Evolutionary conservation across 2,888 invertebrate species (phyloP).

Genomic region (Leptinotarsa rubiginosa): DNA sequence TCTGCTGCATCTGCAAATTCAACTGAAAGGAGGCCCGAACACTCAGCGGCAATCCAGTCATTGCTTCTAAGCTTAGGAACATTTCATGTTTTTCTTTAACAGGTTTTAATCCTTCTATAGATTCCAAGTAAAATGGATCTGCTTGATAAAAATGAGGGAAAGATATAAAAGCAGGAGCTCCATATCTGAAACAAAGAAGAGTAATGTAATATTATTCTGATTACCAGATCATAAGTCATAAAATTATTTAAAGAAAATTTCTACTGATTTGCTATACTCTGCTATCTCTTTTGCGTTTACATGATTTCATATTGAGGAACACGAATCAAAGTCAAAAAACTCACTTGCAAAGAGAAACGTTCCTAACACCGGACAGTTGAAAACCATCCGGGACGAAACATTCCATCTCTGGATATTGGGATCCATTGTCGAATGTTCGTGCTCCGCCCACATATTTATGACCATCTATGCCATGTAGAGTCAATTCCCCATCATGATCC

Average conservation of each 20-base stretch:
- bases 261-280: too few species aligned
- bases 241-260: too few species aligned
- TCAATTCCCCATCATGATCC: conserved; percentile 58
- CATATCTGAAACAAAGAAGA: conserved; percentile 67
- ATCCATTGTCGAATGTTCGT: conserved; percentile 80
- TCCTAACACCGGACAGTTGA: conserved; percentile 73
- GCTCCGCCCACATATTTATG: conserved; percentile 71
- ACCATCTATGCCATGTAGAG: conserved; percentile 69
- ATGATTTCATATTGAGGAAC: not conserved
- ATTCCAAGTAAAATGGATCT: conserved; percentile 74
- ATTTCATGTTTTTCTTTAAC: conserved; percentile 75
- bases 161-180: conserved; percentile 86
- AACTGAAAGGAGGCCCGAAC: conserved; percentile 83
- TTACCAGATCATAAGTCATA: too few species aligned
- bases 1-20: conserved; percentile 73
- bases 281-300: too few species aligned
- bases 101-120: conserved; percentile 77
- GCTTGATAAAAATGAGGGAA: conserved; percentile 85
- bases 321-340: conserved; percentile 36
- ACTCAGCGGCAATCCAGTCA: conserved; percentile 81
- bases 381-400: conserved; percentile 73
- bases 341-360: conserved; percentile 76
- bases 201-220: too few species aligned
- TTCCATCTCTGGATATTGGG: conserved; percentile 70
- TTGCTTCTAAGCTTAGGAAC: conserved; percentile 77